phyloP scores from a whole-genome alignment of 2,113 vertebrate genomes.

The Nesospiza acunhae region DNA sequence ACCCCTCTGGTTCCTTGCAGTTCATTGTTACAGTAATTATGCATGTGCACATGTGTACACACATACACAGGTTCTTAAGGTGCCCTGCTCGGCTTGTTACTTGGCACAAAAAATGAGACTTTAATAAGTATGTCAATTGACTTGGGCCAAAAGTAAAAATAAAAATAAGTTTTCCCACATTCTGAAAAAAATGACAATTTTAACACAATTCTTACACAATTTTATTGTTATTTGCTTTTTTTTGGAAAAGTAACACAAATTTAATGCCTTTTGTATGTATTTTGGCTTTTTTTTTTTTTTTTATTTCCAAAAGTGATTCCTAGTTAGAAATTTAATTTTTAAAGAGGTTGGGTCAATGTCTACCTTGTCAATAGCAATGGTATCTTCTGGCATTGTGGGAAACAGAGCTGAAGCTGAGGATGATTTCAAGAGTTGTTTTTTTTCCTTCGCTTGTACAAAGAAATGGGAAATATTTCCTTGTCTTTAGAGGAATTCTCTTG shows the following conservation, averaged over 20 bases:
- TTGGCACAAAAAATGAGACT: not conserved
- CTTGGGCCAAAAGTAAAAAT: not conserved
- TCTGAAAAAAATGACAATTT: not conserved
- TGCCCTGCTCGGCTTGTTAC: not conserved
- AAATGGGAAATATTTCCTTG: not conserved
- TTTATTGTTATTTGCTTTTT: not conserved
- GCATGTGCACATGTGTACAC: fast-evolving
- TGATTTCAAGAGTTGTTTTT: not conserved
- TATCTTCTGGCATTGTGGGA: not conserved
- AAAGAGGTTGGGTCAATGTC: fast-evolving
- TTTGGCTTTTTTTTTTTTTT: not conserved
- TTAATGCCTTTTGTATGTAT: not conserved
- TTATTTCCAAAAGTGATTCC: not conserved
- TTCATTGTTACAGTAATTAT: not conserved
- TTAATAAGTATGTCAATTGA: not conserved
- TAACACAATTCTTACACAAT: not conserved
- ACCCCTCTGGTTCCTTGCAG: not conserved
- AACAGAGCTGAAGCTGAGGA: fast-evolving
- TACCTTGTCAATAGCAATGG: not conserved
- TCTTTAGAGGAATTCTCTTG: not conserved
- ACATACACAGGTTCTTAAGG: fast-evolving
- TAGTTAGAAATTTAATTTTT: not conserved
- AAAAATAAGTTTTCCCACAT: not conserved
- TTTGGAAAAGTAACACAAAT: not conserved
- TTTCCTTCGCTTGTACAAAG: not conserved